A percentile compares a stretch with the other conserved stretches of the same genome.
These are phyloP conservation scores for Trachops cirrhosus DNA, from an alignment of 2,797 vertebrate genomes.

Conservation along the genomic window DNA sequence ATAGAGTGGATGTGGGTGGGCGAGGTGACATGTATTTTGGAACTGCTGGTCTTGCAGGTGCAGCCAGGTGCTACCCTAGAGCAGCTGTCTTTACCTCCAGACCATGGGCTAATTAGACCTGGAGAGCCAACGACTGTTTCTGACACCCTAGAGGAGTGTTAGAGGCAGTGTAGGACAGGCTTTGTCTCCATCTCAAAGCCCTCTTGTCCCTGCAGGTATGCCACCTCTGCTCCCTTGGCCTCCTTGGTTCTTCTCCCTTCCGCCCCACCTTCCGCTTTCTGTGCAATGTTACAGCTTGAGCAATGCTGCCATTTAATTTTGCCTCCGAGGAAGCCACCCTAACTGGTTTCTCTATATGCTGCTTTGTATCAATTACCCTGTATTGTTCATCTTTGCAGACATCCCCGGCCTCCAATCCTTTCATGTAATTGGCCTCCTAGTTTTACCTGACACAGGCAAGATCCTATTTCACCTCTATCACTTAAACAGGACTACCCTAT, in stretches of 20 bases:
- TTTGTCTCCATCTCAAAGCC: background rate
- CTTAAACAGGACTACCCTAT: background rate
- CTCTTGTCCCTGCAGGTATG: background rate
- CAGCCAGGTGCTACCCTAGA: background rate
- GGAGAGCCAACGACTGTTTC: background rate
- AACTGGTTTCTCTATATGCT: background rate
- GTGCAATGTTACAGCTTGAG: background rate
- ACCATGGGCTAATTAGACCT: background rate
- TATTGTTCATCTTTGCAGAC: background rate
- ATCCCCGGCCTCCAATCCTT: background rate
- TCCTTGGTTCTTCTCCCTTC: background rate
- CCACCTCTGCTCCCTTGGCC: background rate
- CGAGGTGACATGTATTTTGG: background rate
- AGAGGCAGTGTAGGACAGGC: background rate
- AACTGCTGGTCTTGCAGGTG: background rate
- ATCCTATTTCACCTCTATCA: background rate
- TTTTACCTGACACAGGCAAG: constrained; percentile 32
- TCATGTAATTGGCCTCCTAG: background rate
- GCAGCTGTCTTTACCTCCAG: background rate
- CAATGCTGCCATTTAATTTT: background rate
- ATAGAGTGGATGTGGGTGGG: background rate
- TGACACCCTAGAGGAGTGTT: background rate
- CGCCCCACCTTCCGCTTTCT: background rate
- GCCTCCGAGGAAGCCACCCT: background rate
- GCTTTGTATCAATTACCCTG: background rate